These are phyloP conservation scores for Uropetala carovei DNA, from an alignment of 2,888 invertebrate species.

Conservation along the genomic window DNA sequence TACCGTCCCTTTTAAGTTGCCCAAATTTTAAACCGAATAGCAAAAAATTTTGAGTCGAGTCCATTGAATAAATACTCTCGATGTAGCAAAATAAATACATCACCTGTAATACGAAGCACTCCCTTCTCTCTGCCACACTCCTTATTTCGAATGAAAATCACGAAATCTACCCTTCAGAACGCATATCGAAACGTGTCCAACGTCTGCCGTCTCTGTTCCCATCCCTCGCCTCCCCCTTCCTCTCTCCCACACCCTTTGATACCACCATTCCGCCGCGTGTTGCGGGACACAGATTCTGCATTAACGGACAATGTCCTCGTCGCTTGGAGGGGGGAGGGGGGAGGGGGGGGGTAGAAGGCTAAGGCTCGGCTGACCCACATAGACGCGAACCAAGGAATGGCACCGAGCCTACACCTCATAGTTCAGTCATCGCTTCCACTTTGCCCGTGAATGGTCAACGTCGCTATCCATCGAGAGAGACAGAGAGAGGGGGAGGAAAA, in stretches of 20 bases:
- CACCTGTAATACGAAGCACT: not conserved
- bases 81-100: not conserved
- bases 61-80: not conserved
- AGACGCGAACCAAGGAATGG: not conserved
- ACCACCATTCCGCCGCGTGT: constrained; percentile 21
- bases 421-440: not conserved
- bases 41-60: no score
- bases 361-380: constrained; percentile 52
- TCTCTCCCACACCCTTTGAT: not conserved
- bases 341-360: not conserved
- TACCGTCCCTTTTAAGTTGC: no score
- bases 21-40: no score
- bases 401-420: not conserved
- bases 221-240: not conserved
- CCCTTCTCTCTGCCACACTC: not conserved
- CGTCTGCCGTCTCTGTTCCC: not conserved
- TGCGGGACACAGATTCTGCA: constrained; percentile 54
- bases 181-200: no score
- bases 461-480: not conserved
- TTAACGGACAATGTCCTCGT: constrained; percentile 11
- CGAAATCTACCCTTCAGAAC: not conserved
- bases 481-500: no score
- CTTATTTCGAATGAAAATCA: not conserved
- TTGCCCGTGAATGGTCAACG: not conserved
- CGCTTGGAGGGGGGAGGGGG: not conserved